A percentile compares a stretch with the other conserved stretches of the same genome.
Conservation (phyloP, 2,888 invertebrate species). For the Lycaena phlaeas region DNA sequence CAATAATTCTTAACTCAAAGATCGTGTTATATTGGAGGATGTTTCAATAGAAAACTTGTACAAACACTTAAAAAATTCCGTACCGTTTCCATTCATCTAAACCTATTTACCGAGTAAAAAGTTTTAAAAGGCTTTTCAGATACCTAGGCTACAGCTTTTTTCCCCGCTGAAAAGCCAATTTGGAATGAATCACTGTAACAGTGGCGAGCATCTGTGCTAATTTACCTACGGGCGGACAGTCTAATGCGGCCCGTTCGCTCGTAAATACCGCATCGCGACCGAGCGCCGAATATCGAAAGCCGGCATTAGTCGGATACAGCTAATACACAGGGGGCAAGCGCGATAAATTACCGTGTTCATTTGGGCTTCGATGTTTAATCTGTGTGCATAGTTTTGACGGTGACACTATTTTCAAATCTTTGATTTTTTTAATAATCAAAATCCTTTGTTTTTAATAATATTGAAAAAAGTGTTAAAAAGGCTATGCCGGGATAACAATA, state of each 20-base stretch:
- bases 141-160: slow-evolving; percentile 42
- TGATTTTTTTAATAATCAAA: too few relatives aligned
- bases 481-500: too few relatives aligned
- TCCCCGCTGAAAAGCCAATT: slow-evolving; percentile 70
- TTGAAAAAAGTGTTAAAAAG: too few relatives aligned
- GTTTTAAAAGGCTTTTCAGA: slow-evolving; percentile 64
- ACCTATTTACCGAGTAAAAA: too few relatives aligned
- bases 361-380: slow-evolving; percentile 70
- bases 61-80: not conserved
- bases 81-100: slow-evolving; percentile 20
- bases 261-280: slow-evolving; percentile 69
- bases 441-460: too few relatives aligned
- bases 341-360: slow-evolving; percentile 72
- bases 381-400: too few relatives aligned
- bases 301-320: slow-evolving; percentile 72
- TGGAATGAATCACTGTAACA: slow-evolving; percentile 72
- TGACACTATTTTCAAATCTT: too few relatives aligned
- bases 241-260: slow-evolving; percentile 67
- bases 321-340: slow-evolving; percentile 69
- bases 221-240: slow-evolving; percentile 72
- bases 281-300: slow-evolving; percentile 71
- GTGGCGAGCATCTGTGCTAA: slow-evolving; percentile 72
- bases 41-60: not conserved
- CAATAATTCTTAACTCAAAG: too few relatives aligned
- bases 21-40: too few relatives aligned